A percentile compares a stretch with the other conserved stretches of the same genome.
Conservation (phyloP, 1,140 invertebrate genomes). For the Brachionus angularis region DNA sequence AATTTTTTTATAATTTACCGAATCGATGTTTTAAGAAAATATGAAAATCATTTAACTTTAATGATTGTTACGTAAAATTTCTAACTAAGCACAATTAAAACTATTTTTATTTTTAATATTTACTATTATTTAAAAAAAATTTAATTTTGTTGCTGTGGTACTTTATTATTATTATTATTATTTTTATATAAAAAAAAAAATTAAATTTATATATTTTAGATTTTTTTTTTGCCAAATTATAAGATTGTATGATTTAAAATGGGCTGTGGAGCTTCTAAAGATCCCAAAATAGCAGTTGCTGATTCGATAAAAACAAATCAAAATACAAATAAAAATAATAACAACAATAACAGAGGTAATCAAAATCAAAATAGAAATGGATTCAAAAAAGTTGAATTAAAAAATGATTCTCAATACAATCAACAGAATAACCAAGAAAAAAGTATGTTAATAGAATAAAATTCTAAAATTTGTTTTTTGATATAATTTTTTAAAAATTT, state of each 20-base stretch:
- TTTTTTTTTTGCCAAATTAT: slow-evolving; percentile 20
- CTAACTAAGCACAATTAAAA: no score
- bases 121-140: neutral
- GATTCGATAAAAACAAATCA: neutral
- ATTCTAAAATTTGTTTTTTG: neutral
- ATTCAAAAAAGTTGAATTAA: slow-evolving; percentile 38
- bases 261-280: slow-evolving; percentile 39
- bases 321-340: neutral
- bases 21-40: no score
- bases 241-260: slow-evolving; percentile 14
- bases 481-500: neutral
- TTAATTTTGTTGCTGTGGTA: slow-evolving; percentile 13
- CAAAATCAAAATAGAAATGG: no score
- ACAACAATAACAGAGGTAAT: no score
- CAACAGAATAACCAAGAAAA: neutral
- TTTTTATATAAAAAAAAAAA: slow-evolving; percentile 1
- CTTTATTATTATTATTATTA: neutral
- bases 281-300: slow-evolving; percentile 38
- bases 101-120: no score
- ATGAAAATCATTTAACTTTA: no score
- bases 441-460: neutral
- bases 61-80: no score
- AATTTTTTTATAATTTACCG: no score
- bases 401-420: neutral
- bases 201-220: neutral